Evolutionary conservation across 1,140 invertebrate species (phyloP), one percentile per base, ranked within the genome.

Genomic region (Drosophila melanica): DNA sequence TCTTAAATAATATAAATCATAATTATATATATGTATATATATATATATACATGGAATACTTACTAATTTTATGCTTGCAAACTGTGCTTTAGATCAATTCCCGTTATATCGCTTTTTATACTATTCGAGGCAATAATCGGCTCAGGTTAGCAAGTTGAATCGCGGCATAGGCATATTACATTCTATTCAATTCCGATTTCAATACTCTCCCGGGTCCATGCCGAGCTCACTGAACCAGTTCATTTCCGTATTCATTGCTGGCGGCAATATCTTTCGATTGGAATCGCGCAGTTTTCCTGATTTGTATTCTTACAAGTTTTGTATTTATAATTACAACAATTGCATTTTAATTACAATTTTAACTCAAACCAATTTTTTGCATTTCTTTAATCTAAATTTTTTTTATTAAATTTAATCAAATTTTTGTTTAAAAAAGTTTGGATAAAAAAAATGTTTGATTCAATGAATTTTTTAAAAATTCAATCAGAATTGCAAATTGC

Each of bases 21-120:
- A n/a, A n/a, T n/a, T n/a, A n/a, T 44, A 11, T 44, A 58, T 30
- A 30, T 45, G 1, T 27, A 2, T 33, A 51, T 39, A 7, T 10
- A 18, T 11, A 35, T 16, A 9, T 1, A 7, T 9, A 35, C 30
- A n/a, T n/a, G n/a, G n/a, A n/a, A n/a, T 30, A 11, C 11, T 4
- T 14, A 53, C 50, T 53, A 60, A 51, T 42, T 53, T 35, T 12
- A 16, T 53, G 57, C 60, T 77, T 77, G 74, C 74, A 53, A 81
- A 70, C 62, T 57, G 37, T 10, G 30, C 47, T 18, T 30, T 35
- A 53, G 50, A 35, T 53, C 30, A 10, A 35, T 53, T 12, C 27
- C 14, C 14, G 27, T 10, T 35, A 2, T 35, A 51, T 51, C 30
- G 30, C 9, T n/a, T 18, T 35, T 35, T 53, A 37, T 53, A 11